Base-by-base conservation (phyloP, 2,888 invertebrate genomes). In the Prenolepis imparis region DNA sequence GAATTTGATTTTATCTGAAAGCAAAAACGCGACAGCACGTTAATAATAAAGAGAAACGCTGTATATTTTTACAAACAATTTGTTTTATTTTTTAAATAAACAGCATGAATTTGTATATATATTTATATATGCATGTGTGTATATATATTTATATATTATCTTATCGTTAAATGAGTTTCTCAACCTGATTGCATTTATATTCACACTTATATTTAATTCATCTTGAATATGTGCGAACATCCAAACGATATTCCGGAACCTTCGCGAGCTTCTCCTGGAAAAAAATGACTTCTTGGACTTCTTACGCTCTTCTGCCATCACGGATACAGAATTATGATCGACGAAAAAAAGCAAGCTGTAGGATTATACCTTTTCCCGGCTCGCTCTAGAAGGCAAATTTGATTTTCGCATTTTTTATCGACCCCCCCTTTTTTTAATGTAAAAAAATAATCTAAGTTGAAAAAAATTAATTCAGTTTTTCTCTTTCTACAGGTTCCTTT, bases 351-450 rank as follows among this genome's bases (percentile, higher is more conserved):
- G 94, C 94, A 94, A 94, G 93, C 52, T 91, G 84, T 91, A 93
- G 94, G 94, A 52, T 94, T 94, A 94, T 94, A 94, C 94, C 94
- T 94, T 93, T 94, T 94, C 94, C 94, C 91, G 92, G 90, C 93
- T 94, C 94, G 94, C 94, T 93, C 86, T 24, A 8, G 36, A 36
- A 59, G 12, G 70, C 59, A 78, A 48, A 15, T 59, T n/a, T n/a
- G n/a, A n/a, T n/a, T n/a, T n/a, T n/a, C n/a, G n/a, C n/a, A n/a
- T n/a, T 28, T 59, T 59, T 4, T 57, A 21, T 57, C 8, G 44
- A 24, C 28, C 28, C 3, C 28, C 28, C 28, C 28, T 3, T 28
- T 28, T 15, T 59, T 59, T 28, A 32, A 28, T 28, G 32, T 32
- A 61, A 61, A 6, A 61, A 61, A 48, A 18, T 48, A 28, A 28